Conservation (phyloP, 2,888 invertebrate species). For the Ferrisia virgata region DNA sequence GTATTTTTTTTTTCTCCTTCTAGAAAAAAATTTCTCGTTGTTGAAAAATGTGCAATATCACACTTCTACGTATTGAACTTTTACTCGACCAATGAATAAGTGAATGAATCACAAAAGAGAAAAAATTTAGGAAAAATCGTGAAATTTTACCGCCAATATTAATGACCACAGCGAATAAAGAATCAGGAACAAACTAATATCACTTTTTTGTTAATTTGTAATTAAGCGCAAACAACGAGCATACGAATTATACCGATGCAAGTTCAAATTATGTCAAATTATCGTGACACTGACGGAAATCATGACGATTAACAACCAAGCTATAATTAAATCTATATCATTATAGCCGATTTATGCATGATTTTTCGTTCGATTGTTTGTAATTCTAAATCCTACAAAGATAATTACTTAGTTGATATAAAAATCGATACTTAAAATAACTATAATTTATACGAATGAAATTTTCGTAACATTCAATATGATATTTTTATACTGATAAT, state of each 20-base stretch:
- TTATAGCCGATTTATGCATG: background rate
- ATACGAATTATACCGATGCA: background rate
- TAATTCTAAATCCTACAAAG: background rate
- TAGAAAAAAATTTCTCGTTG: no score
- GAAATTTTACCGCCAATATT: background rate
- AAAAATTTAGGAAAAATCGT: no score
- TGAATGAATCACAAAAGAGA: no score
- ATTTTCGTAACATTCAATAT: no score
- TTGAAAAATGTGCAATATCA: no score
- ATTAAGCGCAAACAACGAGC: background rate
- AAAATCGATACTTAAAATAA: no score
- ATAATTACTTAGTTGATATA: background rate
- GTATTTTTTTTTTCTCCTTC: no score
- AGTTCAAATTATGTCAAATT: background rate
- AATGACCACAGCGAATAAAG: background rate
- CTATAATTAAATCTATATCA: no score
- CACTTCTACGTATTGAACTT: no score
- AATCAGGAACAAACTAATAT: background rate
- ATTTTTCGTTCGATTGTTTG: background rate
- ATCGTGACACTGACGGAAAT: background rate
- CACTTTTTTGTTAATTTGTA: background rate
- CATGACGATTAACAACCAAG: background rate
- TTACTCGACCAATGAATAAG: no score
- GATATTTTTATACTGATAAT: no score
- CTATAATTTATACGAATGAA: no score